Percentiles rank a stretch among this genome's conserved stretches.
Evolutionary conservation across 2,113 vertebrate genomes (phyloP).

Genomic region (Scortum barcoo): DNA sequence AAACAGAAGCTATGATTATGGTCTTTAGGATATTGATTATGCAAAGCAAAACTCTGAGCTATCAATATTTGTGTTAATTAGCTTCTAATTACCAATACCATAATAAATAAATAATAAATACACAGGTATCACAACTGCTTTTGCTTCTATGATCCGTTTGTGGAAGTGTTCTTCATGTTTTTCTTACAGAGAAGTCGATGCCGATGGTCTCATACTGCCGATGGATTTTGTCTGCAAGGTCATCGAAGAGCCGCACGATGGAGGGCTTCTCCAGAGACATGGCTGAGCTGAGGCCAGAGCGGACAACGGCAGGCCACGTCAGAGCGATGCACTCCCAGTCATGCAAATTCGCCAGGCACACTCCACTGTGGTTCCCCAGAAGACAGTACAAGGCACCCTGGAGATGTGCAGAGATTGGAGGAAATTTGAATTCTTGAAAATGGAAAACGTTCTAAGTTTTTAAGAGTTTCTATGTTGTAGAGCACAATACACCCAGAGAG

Average conservation of each 20-base stretch:
- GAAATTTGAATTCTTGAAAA: not conserved
- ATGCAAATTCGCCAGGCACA: constrained; percentile 95
- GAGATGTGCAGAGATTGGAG: constrained; percentile 9
- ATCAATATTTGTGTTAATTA: not conserved
- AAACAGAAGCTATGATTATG: too few relatives aligned
- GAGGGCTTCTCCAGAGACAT: constrained; percentile 98
- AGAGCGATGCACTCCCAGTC: constrained; percentile 97
- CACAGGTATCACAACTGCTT: not conserved
- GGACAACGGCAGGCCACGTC: constrained; percentile 95
- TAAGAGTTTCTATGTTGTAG: not conserved
- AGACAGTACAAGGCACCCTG: constrained; percentile 99
- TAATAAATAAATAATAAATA: too few relatives aligned
- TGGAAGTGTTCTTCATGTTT: not conserved
- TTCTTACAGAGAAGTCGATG: constrained; percentile 92
- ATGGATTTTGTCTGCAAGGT: constrained; percentile 97
- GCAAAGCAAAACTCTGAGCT: not conserved
- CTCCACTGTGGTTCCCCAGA: constrained; percentile 93
- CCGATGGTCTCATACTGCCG: constrained; percentile 97
- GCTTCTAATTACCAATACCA: not conserved
- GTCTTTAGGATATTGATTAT: not conserved
- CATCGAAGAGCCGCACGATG: constrained; percentile 95
- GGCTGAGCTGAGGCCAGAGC: constrained; percentile 93
- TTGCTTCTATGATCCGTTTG: not conserved
- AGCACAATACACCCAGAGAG: not conserved
- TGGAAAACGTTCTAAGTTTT: not conserved